Evolutionary conservation across 2,797 vertebrate species (phyloP).

Genomic region (Coreius guichenoti): DNA sequence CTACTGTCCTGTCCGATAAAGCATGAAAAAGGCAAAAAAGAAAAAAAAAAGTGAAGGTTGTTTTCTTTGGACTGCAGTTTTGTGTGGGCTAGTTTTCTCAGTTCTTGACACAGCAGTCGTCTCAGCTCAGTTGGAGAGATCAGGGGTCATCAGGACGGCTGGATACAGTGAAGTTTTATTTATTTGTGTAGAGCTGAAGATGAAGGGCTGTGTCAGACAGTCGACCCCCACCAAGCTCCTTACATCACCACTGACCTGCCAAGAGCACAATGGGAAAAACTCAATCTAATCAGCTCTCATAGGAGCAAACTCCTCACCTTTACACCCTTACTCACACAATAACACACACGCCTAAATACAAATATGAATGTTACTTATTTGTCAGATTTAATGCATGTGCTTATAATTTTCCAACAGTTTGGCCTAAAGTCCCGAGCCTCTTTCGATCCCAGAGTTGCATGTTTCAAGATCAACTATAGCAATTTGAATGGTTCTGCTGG

Average conservation of each 20-base stretch:
- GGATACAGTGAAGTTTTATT: constrained; percentile 81
- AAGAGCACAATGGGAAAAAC: constrained; percentile 83
- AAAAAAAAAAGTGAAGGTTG: background rate
- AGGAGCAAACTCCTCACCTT: constrained; percentile 73
- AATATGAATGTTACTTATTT: constrained; percentile 77
- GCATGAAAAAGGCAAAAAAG: too few species aligned
- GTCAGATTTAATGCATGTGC: constrained; percentile 69
- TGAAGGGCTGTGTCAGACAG: constrained; percentile 84
- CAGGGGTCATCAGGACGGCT: constrained; percentile 75
- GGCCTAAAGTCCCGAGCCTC: background rate
- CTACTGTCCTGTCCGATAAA: too few species aligned
- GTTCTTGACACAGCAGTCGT: constrained; percentile 68
- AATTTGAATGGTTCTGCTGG: background rate
- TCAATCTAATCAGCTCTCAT: constrained; percentile 83
- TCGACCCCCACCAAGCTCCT: constrained; percentile 64
- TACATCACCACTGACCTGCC: constrained; percentile 82
- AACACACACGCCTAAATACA: constrained; percentile 78
- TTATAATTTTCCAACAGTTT: background rate
- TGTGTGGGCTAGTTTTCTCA: constrained; percentile 57
- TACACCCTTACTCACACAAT: constrained; percentile 34
- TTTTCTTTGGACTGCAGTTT: constrained; percentile 18
- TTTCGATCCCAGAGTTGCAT: background rate
- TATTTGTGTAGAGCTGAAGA: constrained; percentile 83
- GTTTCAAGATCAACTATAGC: background rate
- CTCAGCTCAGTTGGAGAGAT: constrained; percentile 72